Evolutionary conservation across 37 sponge, comb jelly and placozoan genomes (phyloP).

Genomic region (Eunapius fragilis): DNA sequence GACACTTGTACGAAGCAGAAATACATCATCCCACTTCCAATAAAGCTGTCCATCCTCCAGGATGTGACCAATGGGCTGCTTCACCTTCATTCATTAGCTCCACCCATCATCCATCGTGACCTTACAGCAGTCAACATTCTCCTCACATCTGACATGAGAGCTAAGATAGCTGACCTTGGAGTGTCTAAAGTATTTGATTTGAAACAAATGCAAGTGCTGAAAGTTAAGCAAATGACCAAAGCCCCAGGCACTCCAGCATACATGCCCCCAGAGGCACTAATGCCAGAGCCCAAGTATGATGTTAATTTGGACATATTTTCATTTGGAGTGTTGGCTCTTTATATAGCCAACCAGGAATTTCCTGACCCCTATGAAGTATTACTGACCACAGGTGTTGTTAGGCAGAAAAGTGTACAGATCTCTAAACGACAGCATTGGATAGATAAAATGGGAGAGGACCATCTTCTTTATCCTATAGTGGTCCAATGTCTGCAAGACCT

Average conservation of each 20-base stretch:
- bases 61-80: slow-evolving; percentile 3
- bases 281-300: neutral
- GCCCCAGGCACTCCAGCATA: slow-evolving; percentile 6
- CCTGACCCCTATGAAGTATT: too few species aligned
- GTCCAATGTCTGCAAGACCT: too few species aligned
- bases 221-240: neutral
- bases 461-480: too few species aligned
- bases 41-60: neutral
- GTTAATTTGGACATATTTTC: neutral
- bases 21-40: too few species aligned
- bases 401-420: too few species aligned
- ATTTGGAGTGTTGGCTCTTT: neutral
- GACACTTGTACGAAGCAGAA: neutral
- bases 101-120: slow-evolving; percentile 10
- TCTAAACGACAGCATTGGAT: too few species aligned
- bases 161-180: slow-evolving; percentile 4
- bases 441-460: too few species aligned
- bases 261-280: slow-evolving; percentile 14
- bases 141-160: slow-evolving; percentile 9
- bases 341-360: neutral
- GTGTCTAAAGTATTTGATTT: neutral
- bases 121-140: neutral
- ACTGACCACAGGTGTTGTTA: too few species aligned
- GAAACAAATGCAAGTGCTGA: neutral
- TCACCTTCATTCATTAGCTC: neutral